Conservation (phyloP, 2,113 vertebrate genomes). For the Eulacestoma nigropectus region DNA sequence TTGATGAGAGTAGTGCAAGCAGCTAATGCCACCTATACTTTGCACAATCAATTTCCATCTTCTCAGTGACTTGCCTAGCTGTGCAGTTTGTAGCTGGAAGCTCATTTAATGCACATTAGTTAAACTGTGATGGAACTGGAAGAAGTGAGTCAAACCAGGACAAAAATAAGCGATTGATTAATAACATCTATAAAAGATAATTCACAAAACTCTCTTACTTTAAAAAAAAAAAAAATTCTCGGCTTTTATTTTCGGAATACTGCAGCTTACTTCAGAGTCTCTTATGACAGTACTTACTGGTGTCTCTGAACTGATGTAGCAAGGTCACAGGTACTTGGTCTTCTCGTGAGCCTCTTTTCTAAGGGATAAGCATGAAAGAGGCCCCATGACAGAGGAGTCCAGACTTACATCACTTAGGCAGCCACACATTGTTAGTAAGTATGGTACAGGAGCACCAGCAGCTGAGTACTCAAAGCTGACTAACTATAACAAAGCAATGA, state of each 20-base stretch:
- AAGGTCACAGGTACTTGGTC: background rate
- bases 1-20: background rate
- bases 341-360: background rate
- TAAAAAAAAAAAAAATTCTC: background rate
- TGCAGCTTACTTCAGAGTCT: background rate
- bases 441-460: background rate
- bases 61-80: background rate
- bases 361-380: background rate
- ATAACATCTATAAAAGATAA: background rate
- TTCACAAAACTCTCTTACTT: background rate
- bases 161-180: background rate
- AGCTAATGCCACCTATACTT: background rate
- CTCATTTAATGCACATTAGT: background rate
- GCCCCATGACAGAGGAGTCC: background rate
- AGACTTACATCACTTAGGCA: background rate
- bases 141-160: background rate
- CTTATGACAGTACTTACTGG: fast-evolving
- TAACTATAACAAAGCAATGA: background rate
- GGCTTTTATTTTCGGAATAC: background rate
- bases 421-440: background rate
- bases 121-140: background rate
- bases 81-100: background rate
- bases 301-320: background rate
- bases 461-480: background rate
- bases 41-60: background rate